Evolutionary conservation across 37 sponge, comb jelly and placozoan genomes (phyloP).

Genomic region (Ephydatia muelleri): DNA sequence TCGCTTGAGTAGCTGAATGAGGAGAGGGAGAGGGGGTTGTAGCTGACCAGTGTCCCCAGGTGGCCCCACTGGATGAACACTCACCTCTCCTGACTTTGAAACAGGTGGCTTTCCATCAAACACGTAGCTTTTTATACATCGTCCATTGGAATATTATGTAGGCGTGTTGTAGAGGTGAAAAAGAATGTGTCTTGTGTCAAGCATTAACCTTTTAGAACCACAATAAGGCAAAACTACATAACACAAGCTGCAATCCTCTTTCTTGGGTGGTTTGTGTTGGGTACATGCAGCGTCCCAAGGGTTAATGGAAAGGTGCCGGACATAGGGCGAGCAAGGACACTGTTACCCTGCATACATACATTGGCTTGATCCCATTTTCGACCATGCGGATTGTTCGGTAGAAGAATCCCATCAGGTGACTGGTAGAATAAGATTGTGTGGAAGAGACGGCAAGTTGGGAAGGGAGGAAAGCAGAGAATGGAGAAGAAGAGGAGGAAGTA

Average conservation of each 20-base stretch:
- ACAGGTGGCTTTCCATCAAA: slow-evolving; percentile 98
- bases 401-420: slow-evolving; percentile 96
- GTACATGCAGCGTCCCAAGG: too few species aligned
- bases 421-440: too few species aligned
- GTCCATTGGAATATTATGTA: too few species aligned
- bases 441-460: too few species aligned
- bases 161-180: too few species aligned
- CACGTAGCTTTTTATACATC: slow-evolving; percentile 70
- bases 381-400: slow-evolving; percentile 97
- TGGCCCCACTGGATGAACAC: background rate
- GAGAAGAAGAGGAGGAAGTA: too few species aligned
- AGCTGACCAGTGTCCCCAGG: background rate
- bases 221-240: too few species aligned
- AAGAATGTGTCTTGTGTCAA: too few species aligned
- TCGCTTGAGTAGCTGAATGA: slow-evolving; percentile 78
- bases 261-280: too few species aligned
- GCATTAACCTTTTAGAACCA: too few species aligned
- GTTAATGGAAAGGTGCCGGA: too few species aligned
- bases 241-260: too few species aligned
- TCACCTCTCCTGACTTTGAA: slow-evolving; percentile 94
- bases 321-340: background rate
- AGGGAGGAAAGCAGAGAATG: background rate
- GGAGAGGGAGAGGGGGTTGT: background rate
- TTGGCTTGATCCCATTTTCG: slow-evolving; percentile 97
- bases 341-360: slow-evolving; percentile 57